Evolutionary conservation across 2,113 vertebrate species (phyloP).

Genomic region (Natator depressus): DNA sequence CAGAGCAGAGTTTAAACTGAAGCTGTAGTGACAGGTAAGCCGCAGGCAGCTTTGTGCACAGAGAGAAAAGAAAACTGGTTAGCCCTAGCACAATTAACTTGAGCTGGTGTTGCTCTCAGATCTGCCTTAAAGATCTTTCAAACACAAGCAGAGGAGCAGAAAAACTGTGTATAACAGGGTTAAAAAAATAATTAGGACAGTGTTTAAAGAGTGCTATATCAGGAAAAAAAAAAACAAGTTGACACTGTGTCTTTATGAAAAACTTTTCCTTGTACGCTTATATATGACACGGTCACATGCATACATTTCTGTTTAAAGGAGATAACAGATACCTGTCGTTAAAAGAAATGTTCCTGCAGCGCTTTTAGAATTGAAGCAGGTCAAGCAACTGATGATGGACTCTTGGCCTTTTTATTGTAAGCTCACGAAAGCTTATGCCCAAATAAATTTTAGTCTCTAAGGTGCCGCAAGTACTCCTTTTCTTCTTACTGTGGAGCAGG

Average conservation of each 20-base stretch:
- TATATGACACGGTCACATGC: neutral
- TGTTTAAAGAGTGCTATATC: neutral
- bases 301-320: conserved; percentile 23
- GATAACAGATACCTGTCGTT: conserved; percentile 22
- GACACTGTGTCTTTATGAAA: neutral
- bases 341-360: neutral
- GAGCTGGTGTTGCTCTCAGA: neutral
- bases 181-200: neutral
- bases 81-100: neutral
- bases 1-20: neutral
- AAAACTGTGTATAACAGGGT: neutral
- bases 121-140: neutral
- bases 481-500: neutral
- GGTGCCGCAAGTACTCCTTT: too few relatives aligned
- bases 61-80: neutral
- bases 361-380: neutral
- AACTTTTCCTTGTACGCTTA: neutral
- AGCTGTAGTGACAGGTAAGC: neutral
- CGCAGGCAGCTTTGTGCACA: neutral
- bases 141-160: neutral
- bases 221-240: neutral
- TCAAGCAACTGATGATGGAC: neutral
- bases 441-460: too few relatives aligned
- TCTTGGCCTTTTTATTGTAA: neutral
- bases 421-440: too few relatives aligned